These are phyloP conservation scores for Linyphia triangularis DNA, from an alignment of 2,888 invertebrate genomes.

Conservation along the genomic window DNA sequence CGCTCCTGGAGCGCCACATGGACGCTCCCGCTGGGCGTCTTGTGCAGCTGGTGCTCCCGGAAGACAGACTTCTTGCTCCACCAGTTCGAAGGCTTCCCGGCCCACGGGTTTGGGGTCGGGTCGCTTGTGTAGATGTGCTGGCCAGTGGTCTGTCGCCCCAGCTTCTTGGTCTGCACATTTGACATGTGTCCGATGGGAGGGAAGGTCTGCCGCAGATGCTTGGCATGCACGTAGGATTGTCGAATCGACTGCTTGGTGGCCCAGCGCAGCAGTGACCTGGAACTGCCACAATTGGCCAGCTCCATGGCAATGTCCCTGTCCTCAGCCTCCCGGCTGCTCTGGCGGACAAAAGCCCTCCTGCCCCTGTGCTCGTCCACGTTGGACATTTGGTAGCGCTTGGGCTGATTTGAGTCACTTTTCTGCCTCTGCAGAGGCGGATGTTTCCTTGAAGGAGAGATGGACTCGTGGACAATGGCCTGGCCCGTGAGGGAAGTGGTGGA, in stretches of 20 bases:
- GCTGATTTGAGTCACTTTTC: slow-evolving; percentile 49
- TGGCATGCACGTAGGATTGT: slow-evolving; percentile 76
- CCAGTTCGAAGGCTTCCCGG: slow-evolving; percentile 66
- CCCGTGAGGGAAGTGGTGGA: slow-evolving; percentile 51
- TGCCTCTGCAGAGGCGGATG: slow-evolving; percentile 52
- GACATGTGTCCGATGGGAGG: slow-evolving; percentile 72
- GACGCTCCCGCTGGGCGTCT: slow-evolving; percentile 81
- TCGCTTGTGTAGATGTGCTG: slow-evolving; percentile 64
- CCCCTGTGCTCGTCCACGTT: slow-evolving; percentile 58
- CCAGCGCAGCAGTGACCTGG: slow-evolving; percentile 70
- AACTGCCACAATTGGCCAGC: slow-evolving; percentile 55
- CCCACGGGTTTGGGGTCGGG: slow-evolving; percentile 71
- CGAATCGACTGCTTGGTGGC: slow-evolving; percentile 70
- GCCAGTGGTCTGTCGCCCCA: slow-evolving; percentile 48
- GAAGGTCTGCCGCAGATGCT: slow-evolving; percentile 75
- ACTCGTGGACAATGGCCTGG: slow-evolving; percentile 40
- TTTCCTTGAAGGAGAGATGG: slow-evolving; percentile 13
- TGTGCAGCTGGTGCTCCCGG: slow-evolving; percentile 78
- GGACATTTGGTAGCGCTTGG: slow-evolving; percentile 57
- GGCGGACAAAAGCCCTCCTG: slow-evolving; percentile 55
- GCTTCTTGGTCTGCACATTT: background rate
- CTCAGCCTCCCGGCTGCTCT: slow-evolving; percentile 62
- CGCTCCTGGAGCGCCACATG: slow-evolving; percentile 88
- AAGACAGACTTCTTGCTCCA: slow-evolving; percentile 70
- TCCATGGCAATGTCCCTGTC: slow-evolving; percentile 70